Conservation (phyloP, 2,888 invertebrate genomes). For the Eupithecia subfuscata region DNA sequence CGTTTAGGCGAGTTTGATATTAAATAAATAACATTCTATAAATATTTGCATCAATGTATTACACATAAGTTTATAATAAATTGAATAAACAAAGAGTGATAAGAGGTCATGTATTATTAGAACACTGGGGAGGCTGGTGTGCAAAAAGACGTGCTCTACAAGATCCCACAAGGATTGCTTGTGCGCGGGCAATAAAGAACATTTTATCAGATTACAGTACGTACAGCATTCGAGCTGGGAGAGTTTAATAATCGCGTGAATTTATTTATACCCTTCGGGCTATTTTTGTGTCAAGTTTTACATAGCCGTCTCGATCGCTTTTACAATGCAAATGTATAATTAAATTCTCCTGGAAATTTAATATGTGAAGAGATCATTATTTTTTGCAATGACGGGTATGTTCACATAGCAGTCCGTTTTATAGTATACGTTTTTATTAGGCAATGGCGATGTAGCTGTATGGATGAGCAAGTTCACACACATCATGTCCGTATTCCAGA, state of each 20-base stretch:
- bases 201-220: slow-evolving; percentile 26
- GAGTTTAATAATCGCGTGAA: slow-evolving; percentile 29
- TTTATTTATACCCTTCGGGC: slow-evolving; percentile 29
- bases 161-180: slow-evolving; percentile 20
- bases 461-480: too few species aligned
- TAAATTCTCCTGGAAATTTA: neutral
- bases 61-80: slow-evolving; percentile 26
- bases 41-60: slow-evolving; percentile 21
- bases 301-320: slow-evolving; percentile 24
- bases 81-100: slow-evolving; percentile 28
- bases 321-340: slow-evolving; percentile 18
- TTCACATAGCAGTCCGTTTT: too few species aligned
- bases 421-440: too few species aligned
- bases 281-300: slow-evolving; percentile 26
- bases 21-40: slow-evolving; percentile 1
- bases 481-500: too few species aligned
- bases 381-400: neutral
- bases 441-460: too few species aligned
- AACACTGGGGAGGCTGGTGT: slow-evolving; percentile 21
- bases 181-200: slow-evolving; percentile 21
- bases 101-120: slow-evolving; percentile 24
- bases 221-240: slow-evolving; percentile 20
- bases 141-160: slow-evolving; percentile 11
- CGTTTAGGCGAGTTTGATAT: neutral
- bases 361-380: neutral